Base-by-base conservation (phyloP, 2,797 vertebrate genomes). In the Etheostoma nigrum region DNA sequence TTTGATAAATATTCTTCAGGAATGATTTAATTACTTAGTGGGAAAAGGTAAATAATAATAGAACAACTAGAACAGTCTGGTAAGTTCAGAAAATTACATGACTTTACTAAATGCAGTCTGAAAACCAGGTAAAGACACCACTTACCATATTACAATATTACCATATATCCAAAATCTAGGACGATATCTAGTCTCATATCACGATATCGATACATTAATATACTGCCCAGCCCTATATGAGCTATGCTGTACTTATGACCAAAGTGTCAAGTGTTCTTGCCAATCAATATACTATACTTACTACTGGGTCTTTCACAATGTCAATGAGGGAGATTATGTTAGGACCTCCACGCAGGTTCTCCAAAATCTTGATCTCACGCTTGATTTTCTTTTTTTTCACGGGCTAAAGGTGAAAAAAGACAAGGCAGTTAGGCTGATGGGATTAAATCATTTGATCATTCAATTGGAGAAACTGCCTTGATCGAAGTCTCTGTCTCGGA, bases 381-480 rank as follows among this genome's bases (percentile, higher is more conserved):
- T 98, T 98, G 94, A 99, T 99, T 94, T 99, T 99, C 96, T 98
- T 99, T 96, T 99, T 98, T 95, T 98, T 98, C 90, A 99, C 97
- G 82, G 97, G 97, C 97, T 99, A 91, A 49, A 64, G 14, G 40
- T 40, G 11, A 55, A 53, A 53, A 36, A 45, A 12, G 9, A 63
- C 3, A 10, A 66, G 25, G 44, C 11, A 52, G 8, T 76, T 52
- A 51, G 42, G 49, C 7, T 47, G 21, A 45, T 25, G 14, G 23
- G 6, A 47, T 4, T 19, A 11, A 40, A 40, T 6, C 40, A 45
- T 49, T 49, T 9, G 51, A 40, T 48, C 5, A 30, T 51, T 65
- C 21, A 30, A 25, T 52, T 12, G 7, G 11, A 77, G 18, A 12
- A 14, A 1, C 4, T 15, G 18, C 48, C 15, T 13, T 55, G n/a